A percentile compares a stretch with the other conserved stretches of the same genome.
Evolutionary conservation across 2,888 invertebrate species (phyloP).

Genomic region (Harpalus rufipes): DNA sequence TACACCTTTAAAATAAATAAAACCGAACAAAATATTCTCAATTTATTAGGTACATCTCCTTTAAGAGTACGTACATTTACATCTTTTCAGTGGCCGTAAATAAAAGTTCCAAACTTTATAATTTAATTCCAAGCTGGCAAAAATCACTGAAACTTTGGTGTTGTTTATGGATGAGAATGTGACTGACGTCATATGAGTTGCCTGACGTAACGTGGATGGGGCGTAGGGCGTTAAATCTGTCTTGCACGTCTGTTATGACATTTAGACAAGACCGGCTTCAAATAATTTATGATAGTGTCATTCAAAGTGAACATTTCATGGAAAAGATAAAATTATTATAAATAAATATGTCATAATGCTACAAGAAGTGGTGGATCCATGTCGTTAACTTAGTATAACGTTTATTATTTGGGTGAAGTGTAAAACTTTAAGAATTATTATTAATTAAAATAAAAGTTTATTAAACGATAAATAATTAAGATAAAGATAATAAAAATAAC

Average conservation of each 20-base stretch:
- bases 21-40: neutral
- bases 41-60: neutral
- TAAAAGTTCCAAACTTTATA: slow-evolving; percentile 3
- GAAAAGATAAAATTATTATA: slow-evolving; percentile 6
- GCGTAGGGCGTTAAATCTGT: neutral
- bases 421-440: too few species aligned
- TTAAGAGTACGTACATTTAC: neutral
- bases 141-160: neutral
- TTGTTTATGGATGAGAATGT: neutral
- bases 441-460: too few species aligned
- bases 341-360: neutral
- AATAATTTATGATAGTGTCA: neutral
- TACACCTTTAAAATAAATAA: too few species aligned
- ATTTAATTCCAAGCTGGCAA: neutral
- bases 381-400: too few species aligned
- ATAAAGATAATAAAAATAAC: too few species aligned
- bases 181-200: neutral
- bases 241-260: neutral
- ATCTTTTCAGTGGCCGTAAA: neutral
- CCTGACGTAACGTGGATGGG: neutral
- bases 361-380: too few species aligned
- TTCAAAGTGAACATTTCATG: neutral
- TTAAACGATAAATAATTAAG: too few species aligned
- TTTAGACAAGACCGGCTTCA: neutral
- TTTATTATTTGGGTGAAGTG: too few species aligned